A percentile compares a stretch with the other conserved stretches of the same genome.
Conservation (phyloP, 2,113 vertebrate genomes). For the Fulmarus glacialis region DNA sequence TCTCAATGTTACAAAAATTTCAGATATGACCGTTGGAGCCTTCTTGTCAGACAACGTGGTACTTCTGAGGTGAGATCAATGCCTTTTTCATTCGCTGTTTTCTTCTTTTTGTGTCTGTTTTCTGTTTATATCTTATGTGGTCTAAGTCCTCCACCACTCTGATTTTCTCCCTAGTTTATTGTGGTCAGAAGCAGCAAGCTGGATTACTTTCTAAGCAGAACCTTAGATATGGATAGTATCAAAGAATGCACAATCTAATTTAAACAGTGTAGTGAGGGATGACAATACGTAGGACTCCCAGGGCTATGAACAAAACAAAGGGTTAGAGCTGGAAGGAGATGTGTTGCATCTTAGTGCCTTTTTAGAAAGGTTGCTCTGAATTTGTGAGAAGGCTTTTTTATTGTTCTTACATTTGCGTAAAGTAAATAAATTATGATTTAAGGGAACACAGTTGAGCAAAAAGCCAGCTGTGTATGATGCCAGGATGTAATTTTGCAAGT, state of each 20-base stretch:
- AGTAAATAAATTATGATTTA: constrained; percentile 24
- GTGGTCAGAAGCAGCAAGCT: neutral
- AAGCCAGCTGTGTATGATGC: neutral
- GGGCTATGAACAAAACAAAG: neutral
- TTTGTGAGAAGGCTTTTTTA: neutral
- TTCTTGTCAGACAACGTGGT: constrained; percentile 94
- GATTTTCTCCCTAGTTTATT: neutral
- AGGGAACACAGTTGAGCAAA: neutral
- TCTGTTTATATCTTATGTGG: neutral
- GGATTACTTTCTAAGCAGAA: neutral
- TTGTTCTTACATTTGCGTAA: neutral
- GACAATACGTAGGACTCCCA: neutral
- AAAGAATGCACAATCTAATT: neutral
- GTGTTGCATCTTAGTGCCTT: neutral
- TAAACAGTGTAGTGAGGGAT: neutral
- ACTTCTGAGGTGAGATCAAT: constrained; percentile 87
- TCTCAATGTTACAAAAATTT: constrained; percentile 54
- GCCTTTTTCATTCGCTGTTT: neutral
- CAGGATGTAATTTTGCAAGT: neutral
- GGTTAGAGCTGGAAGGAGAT: neutral
- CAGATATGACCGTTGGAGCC: constrained; percentile 95
- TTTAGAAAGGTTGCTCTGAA: neutral
- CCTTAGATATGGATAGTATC: neutral
- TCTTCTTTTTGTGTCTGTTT: neutral
- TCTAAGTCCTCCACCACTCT: neutral